Evolutionary conservation across 1,140 invertebrate genomes (phyloP), one percentile per base, ranked within the genome.

Genomic region (Bombus turneri): DNA sequence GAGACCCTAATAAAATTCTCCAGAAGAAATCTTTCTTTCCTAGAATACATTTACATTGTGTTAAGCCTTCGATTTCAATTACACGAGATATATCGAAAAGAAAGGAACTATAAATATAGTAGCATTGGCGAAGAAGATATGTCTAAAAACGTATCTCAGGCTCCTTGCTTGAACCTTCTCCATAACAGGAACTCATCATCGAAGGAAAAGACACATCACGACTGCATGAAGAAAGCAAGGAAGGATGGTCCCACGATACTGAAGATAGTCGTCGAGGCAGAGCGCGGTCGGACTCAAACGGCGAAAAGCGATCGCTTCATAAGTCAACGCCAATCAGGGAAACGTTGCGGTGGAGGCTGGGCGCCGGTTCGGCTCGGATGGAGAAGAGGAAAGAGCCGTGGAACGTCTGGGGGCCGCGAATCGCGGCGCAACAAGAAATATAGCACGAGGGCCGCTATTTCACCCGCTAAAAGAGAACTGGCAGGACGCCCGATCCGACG

Each of bases 241-340:
- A 18, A 22, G 34, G 10, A 47, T 31, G 18, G 64, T 80, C 74
- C 73, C 53, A 71, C 34, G 80, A 73, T 81, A 62, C 72, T n/a
- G 37, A 12, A 34, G 31, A 87, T 41, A 34, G 43, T 34, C 22
- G 47, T 53, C 18, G 41, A 18, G 76, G 34, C 25, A 28, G 9
- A 68, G 31, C 13, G 71, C 39, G 59, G 47, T 25, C n/a, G 31
- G 25, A 78, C 88, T 89, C 86, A 91, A 92, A 90, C 79, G 82
- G 86, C 86, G 90, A 91, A 90, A 93, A 88, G 90, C 88, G 90
- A 94, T 94, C 92, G 92, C 87, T 94, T 93, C 91, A 92, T 93
- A 93, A 93, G 92, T 93, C 91, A 93, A 93, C 90, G 92, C 90
- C 92, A 92, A 94, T 93, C 92, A 93, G 88, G 78, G 82, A 87